Percentiles rank a stretch among this genome's conserved stretches.
Evolutionary conservation across 2,888 invertebrate species (phyloP).

Genomic region (Parnassius mnemosyne): DNA sequence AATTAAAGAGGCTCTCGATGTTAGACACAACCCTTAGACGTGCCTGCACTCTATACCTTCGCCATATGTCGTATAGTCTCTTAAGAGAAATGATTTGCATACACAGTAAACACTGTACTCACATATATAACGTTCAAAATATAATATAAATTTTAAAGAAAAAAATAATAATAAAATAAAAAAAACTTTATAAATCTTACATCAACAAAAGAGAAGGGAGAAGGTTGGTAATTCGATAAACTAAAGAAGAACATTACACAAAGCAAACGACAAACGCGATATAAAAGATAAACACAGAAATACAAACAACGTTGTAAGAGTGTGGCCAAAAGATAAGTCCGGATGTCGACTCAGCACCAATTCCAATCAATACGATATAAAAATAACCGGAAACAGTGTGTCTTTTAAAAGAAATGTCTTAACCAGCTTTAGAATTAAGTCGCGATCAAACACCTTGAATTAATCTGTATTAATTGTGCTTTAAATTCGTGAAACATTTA

Average conservation of each 20-base stretch:
- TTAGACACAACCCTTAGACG: conserved; percentile 7
- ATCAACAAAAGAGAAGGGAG: neutral
- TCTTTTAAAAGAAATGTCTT: too few relatives aligned
- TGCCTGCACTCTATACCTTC: neutral
- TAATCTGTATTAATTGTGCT: too few relatives aligned
- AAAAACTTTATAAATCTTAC: too few relatives aligned
- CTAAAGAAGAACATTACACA: conserved; percentile 12
- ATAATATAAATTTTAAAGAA: too few relatives aligned
- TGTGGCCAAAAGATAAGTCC: conserved; percentile 3
- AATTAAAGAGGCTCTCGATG: conserved; percentile 11
- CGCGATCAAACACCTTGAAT: too few relatives aligned
- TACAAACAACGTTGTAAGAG: conserved; percentile 1
- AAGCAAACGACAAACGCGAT: conserved; percentile 9
- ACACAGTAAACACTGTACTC: too few relatives aligned
- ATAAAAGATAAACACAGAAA: conserved; percentile 4
- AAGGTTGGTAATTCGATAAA: conserved; percentile 4
- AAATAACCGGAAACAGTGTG: too few relatives aligned
- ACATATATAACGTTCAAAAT: too few relatives aligned
- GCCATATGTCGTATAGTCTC: neutral
- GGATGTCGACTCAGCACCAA: neutral
- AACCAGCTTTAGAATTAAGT: too few relatives aligned
- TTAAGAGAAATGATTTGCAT: too few relatives aligned
- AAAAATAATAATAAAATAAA: too few relatives aligned
- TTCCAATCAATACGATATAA: neutral
- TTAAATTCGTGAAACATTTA: too few relatives aligned